Percentiles rank a stretch among this genome's conserved stretches.
Conservation (phyloP, 2,888 invertebrate species). For the Trissolcus japonicus region DNA sequence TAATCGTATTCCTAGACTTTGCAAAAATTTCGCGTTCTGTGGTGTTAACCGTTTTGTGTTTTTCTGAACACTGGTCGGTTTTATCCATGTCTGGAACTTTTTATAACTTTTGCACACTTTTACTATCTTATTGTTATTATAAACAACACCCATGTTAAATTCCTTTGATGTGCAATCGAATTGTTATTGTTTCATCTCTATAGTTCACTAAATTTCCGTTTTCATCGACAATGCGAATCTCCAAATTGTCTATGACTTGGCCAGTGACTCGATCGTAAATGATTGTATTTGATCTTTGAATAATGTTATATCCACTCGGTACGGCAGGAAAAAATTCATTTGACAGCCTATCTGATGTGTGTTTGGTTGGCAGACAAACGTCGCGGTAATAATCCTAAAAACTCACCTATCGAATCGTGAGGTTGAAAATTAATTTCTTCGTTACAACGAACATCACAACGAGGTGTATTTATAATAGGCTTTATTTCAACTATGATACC, state of each 20-base stretch:
- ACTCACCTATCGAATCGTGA: slow-evolving; percentile 34
- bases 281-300: slow-evolving; percentile 62
- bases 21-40: neutral
- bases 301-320: slow-evolving; percentile 66
- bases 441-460: slow-evolving; percentile 38
- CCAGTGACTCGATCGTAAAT: slow-evolving; percentile 59
- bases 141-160: slow-evolving; percentile 33
- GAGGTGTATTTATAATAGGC: slow-evolving; percentile 42
- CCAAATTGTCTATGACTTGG: slow-evolving; percentile 53
- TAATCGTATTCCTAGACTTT: neutral
- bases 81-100: neutral
- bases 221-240: slow-evolving; percentile 59
- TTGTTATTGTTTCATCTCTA: slow-evolving; percentile 56
- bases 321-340: slow-evolving; percentile 39
- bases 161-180: slow-evolving; percentile 55
- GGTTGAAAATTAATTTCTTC: slow-evolving; percentile 48
- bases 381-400: neutral
- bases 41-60: neutral
- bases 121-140: neutral
- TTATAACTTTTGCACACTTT: slow-evolving; percentile 2
- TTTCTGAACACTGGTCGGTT: slow-evolving; percentile 13
- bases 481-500: slow-evolving; percentile 8
- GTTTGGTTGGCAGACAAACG: neutral
- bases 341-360: neutral
- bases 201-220: slow-evolving; percentile 57